Base-by-base conservation (phyloP, 2,113 vertebrate genomes). In the Periophthalmus modestus region DNA sequence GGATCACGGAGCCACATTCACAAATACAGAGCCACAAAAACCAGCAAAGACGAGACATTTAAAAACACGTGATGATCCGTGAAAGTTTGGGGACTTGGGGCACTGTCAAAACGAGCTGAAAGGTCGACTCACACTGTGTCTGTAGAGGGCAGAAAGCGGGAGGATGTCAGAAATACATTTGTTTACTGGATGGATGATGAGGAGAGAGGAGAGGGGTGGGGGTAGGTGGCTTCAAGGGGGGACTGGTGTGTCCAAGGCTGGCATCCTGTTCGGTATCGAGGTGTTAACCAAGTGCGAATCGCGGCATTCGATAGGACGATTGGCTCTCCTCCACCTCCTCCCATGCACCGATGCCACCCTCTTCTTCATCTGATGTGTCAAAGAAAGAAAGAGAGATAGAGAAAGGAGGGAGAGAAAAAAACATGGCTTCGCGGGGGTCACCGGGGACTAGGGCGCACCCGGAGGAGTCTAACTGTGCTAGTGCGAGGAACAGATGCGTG, bases 231-330 rank as follows among this genome's bases (percentile, higher is more conserved):
- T 28, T 1, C 57, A 59, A 15, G 74, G 65, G 63, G 76, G 66
- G 69, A 68, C 43, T 71, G 73, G 71, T 77, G 73, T 16, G 73
- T 83, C 82, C 81, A 78, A 59, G 72, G 85, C 73, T 88, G 89
- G 88, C 88, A 86, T 87, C 85, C 77, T 84, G 82, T 84, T 85
- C 80, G 84, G 68, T 48, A 66, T 76, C 39, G 75, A 87, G 85
- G 88, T 89, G 88, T 89, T 89, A 91, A 91, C 87, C 74, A 78
- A 91, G 88, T 91, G 89, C 82, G 87, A 91, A 91, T 86, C 59
- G 74, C 48, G 5, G 58, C 78, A 63, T 73, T 88, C 84, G 13
- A 84, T 77, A 80, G 86, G 85, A 88, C 57, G 79, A 82, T 84
- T 91, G 89, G 88, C 88, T 86, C 52, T 58, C 72, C 82, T 89